Percentiles rank a stretch among this genome's conserved stretches.
Evolutionary conservation across 2,113 vertebrate genomes (phyloP).

Genomic region (Cacatua alba): DNA sequence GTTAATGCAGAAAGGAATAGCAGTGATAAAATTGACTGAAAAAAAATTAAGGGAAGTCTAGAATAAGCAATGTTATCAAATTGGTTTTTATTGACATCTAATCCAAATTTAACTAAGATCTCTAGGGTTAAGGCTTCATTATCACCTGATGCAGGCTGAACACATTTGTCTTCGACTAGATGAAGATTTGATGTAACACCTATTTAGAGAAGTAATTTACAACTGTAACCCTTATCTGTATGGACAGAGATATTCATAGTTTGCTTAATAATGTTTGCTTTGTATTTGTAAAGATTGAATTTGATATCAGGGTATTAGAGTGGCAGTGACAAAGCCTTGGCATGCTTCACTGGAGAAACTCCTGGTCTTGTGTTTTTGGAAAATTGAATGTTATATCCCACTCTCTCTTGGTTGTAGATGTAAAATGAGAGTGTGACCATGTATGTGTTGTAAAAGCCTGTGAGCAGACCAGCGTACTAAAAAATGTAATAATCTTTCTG

Average conservation of each 20-base stretch:
- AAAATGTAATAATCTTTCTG: background rate
- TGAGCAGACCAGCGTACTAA: background rate
- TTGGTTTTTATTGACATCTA: background rate
- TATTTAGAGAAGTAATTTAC: slow-evolving; percentile 29
- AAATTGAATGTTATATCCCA: background rate
- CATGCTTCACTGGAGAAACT: background rate
- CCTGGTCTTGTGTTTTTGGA: background rate
- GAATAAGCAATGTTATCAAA: background rate
- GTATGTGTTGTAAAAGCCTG: background rate
- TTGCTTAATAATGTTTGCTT: slow-evolving; percentile 5
- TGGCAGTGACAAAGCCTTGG: background rate
- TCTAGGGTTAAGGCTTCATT: background rate
- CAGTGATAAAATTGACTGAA: background rate
- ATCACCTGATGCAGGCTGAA: background rate
- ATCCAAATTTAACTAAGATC: slow-evolving; percentile 2
- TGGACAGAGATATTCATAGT: background rate
- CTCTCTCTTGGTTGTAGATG: background rate
- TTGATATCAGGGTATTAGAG: background rate
- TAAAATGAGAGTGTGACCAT: background rate
- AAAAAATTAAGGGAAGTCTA: background rate
- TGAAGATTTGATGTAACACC: background rate
- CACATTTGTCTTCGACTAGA: background rate
- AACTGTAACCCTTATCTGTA: background rate
- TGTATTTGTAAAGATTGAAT: background rate
- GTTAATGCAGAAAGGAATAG: background rate